Evolutionary conservation across 2,113 vertebrate species (phyloP).

Genomic region (Buteo buteo): DNA sequence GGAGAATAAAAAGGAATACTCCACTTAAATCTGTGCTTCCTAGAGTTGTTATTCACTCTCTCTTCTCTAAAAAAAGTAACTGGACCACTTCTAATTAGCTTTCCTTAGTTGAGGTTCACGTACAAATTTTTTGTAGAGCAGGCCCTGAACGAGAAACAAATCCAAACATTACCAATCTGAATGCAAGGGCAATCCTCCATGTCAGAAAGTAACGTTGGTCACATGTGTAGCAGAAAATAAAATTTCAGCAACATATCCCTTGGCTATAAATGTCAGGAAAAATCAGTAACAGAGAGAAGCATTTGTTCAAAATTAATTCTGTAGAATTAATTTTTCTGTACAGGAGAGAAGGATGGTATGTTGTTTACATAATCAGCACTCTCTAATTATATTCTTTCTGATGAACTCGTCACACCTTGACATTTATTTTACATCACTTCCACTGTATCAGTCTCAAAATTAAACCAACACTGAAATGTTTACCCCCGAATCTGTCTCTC

Average conservation of each 20-base stretch:
- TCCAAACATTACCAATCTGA: not conserved
- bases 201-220: not conserved
- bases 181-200: not conserved
- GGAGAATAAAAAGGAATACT: not conserved
- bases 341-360: not conserved
- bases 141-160: not conserved
- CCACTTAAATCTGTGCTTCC: not conserved
- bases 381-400: slow-evolving; percentile 8
- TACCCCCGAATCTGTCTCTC: not conserved
- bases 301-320: slow-evolving; percentile 3
- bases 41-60: not conserved
- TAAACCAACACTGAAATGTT: not conserved
- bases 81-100: not conserved
- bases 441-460: slow-evolving; percentile 1
- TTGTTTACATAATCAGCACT: not conserved
- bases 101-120: not conserved
- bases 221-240: not conserved
- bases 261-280: not conserved
- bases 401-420: not conserved
- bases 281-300: not conserved
- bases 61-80: not conserved
- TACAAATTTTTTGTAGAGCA: not conserved
- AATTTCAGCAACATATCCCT: not conserved
- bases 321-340: not conserved
- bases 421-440: slow-evolving; percentile 18